Evolutionary conservation across 30 jellyfish, hydroid and myxozoan species (phyloP), one percentile per base, ranked within the genome.

Genomic region (Hydractinia symbiolongicarpus): DNA sequence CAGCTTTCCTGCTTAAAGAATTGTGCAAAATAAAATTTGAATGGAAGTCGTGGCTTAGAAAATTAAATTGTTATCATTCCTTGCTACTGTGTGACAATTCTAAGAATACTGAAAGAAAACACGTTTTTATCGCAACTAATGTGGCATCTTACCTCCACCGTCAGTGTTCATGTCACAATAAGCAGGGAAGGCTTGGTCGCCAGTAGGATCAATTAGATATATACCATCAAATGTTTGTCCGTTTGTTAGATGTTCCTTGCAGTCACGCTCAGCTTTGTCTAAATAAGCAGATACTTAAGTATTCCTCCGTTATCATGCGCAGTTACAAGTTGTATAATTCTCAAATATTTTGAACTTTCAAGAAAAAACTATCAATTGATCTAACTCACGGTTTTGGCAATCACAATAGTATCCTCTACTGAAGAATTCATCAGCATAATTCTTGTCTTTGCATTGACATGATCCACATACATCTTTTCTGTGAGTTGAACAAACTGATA

Each of bases 111-210:
- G 44, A 30, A 30, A 30, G 2, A 30, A 30, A 30, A 30, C 44
- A 2, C 2, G 2, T 30, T 0, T 30, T 0, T 30, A 30, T 30
- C 44, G 44, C 44, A 30, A 30, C 44, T 30, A 30, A 64, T 64
- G 16, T 13, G 19, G 1, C 40, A 7, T 7, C 16, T n/a, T 64
- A 64, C 74, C 74, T 64, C 74, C 74, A n/a, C 74, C 40, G 17
- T 64, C 74, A n/a, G 74, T 64, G 74, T 51, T 64, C 74, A 64
- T 64, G 40, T 64, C 74, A 51, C 74, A 64, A 51, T n/a, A 64
- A 13, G 40, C 74, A 64, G 74, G 74, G 40, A 64, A 64, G 9
- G 74, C 52, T n/a, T 64, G 74, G 6, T n/a, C 74, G 8, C 40
- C 74, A n/a, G 52, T 51, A 64, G 74, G 74, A 64, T 64, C 40